Conservation (phyloP, 1,140 invertebrate genomes). For the Panonychus citri region DNA sequence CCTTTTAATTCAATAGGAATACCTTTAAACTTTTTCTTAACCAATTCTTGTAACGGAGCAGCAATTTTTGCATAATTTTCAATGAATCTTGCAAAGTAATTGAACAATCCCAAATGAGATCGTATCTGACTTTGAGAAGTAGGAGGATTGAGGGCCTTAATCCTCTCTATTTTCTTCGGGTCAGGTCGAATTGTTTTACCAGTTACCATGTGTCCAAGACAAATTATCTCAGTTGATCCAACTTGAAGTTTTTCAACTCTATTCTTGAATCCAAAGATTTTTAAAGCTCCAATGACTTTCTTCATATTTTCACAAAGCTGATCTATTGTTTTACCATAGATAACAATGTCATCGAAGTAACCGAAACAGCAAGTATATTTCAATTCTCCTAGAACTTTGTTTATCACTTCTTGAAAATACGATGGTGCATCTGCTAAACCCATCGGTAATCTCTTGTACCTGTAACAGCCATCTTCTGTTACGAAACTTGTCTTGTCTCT, state of each 20-base stretch:
- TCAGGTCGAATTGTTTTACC: constrained; percentile 13
- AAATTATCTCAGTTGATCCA: constrained; percentile 16
- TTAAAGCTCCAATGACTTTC: too few species aligned
- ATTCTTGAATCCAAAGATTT: too few species aligned
- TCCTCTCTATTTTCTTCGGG: constrained; percentile 8
- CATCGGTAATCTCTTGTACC: constrained; percentile 21
- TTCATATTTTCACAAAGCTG: too few species aligned
- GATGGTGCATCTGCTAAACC: constrained; percentile 22
- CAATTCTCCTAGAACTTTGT: background rate
- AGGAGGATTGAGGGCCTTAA: background rate
- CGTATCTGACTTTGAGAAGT: background rate
- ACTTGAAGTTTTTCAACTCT: background rate
- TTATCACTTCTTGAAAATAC: constrained; percentile 20
- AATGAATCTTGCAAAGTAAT: background rate
- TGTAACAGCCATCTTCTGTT: constrained; percentile 4
- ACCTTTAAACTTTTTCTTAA: background rate
- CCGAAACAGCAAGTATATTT: constrained; percentile 8
- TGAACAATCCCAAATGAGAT: background rate
- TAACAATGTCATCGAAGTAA: constrained; percentile 21
- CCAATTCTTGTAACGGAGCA: background rate
- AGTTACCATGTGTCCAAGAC: constrained; percentile 17
- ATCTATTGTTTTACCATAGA: too few species aligned
- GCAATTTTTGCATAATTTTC: background rate
- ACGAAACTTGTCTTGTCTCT: constrained; percentile 14
- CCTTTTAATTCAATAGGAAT: background rate